Evolutionary conservation across 2,888 invertebrate genomes (phyloP).

Genomic region (Ptychoptera contaminata): DNA sequence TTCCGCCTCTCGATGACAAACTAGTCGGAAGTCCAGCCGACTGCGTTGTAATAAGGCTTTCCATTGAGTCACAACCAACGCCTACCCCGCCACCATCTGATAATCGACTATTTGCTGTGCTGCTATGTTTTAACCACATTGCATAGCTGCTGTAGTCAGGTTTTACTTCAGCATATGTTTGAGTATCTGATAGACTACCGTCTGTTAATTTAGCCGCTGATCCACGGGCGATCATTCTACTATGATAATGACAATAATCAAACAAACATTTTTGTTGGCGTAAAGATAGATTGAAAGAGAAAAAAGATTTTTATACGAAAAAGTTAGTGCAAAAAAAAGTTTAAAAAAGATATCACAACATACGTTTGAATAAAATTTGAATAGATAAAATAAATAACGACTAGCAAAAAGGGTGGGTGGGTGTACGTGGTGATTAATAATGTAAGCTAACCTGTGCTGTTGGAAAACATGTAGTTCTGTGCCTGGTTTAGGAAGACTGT

Average conservation of each 20-base stretch:
- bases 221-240: constrained; percentile 34
- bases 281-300: not conserved
- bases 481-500: constrained; percentile 67
- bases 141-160: constrained; percentile 73
- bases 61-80: constrained; percentile 9
- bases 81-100: constrained; percentile 70
- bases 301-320: not conserved
- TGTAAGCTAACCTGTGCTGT: constrained; percentile 34
- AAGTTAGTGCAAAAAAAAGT: not conserved
- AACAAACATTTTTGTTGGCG: not conserved
- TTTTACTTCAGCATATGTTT: constrained; percentile 53
- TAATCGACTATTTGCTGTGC: constrained; percentile 58
- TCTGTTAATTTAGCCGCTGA: constrained; percentile 45
- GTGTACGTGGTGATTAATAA: not conserved
- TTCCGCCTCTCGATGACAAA: constrained; percentile 43
- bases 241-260: constrained; percentile 6
- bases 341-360: not conserved
- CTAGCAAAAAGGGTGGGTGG: constrained; percentile 5
- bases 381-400: not conserved
- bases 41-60: constrained; percentile 34
- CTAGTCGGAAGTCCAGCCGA: too few species aligned
- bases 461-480: constrained; percentile 47
- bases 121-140: constrained; percentile 78
- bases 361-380: too few species aligned
- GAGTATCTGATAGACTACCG: constrained; percentile 75